Base-by-base conservation (phyloP, 35 echinoderm and acorn worm species). In the Apostichopus japonicus region DNA sequence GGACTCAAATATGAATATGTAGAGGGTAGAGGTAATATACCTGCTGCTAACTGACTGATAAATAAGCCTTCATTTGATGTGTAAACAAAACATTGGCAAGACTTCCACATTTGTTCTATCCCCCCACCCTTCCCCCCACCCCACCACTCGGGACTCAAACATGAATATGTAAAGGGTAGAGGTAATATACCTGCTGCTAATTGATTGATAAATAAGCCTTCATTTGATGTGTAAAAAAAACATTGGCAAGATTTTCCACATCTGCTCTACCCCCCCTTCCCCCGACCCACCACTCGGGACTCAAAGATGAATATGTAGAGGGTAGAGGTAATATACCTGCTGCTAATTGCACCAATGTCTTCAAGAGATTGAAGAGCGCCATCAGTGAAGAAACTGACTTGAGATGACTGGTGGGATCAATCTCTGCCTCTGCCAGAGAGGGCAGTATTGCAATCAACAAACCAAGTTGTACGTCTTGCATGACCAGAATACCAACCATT, bases 381-480 rank as follows among this genome's bases (percentile, higher is more conserved):
- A 62, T 52, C 23, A 94, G 11, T 14, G 57, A 55, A 87, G 72
- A 87, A 1, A 52, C 44, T 1, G 79, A n/a, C 65, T 94, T 92
- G 77, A 78, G 23, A 24, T 73, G 55, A 62, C 58, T 24, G 8
- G 86, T 8, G 6, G 91, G 78, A 7, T 58, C 58, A 4, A 81
- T 92, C 22, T 96, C 92, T 4, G 92, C 96, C 15, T 93, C 95
- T 14, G 97, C 97, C 33, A 99, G 80, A 11, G 93, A 94, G 7
- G 97, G 97, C 24, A 99, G 92, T 89, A 99, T 96, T 55, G 97
- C 97, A 19, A 99, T 90, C 14, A 99, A 25, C 11, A 99, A 83
- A 56, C 97, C 97, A 5, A 99, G 89, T 62, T 99, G 97, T 4
- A 99, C 93, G 82, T 99, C 97, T 77, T 99, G 97, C 93, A 99